Percentiles rank a stretch among this genome's conserved stretches.
phyloP scores from a whole-genome alignment of 2,888 invertebrate genomes.

The Nomada fucata region DNA sequence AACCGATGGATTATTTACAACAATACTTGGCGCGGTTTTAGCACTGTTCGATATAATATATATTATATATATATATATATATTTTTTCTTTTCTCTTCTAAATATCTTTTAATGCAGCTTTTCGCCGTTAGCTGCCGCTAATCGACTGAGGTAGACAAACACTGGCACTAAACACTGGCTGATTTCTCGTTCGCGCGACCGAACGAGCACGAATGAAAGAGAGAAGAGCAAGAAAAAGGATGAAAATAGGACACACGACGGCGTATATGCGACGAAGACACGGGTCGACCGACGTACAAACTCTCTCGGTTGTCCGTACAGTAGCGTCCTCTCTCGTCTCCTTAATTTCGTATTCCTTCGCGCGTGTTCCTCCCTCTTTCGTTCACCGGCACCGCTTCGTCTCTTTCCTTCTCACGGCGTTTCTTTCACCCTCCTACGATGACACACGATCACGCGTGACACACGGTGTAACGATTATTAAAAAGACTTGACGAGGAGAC shows the following conservation, averaged over 20 bases:
- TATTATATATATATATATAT: slow-evolving; percentile 62
- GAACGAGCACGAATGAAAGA: slow-evolving; percentile 58
- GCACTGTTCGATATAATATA: slow-evolving; percentile 68
- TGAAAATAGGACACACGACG: slow-evolving; percentile 64
- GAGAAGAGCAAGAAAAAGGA: slow-evolving; percentile 61
- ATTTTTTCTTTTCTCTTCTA: slow-evolving; percentile 55
- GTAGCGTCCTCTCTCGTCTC: slow-evolving; percentile 65
- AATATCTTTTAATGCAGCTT: slow-evolving; percentile 64
- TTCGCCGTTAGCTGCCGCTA: slow-evolving; percentile 62
- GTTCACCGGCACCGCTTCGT: slow-evolving; percentile 31
- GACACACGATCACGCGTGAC: slow-evolving; percentile 34
- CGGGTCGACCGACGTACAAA: slow-evolving; percentile 47
- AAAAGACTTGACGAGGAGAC: slow-evolving; percentile 5
- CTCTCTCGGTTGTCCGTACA: slow-evolving; percentile 49
- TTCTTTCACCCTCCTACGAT: slow-evolving; percentile 38
- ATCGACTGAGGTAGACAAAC: slow-evolving; percentile 73
- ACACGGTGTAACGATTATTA: neutral
- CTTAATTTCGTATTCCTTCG: slow-evolving; percentile 69
- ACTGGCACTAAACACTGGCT: slow-evolving; percentile 75
- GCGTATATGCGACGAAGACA: slow-evolving; percentile 49
- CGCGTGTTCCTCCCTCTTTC: slow-evolving; percentile 70
- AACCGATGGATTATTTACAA: slow-evolving; percentile 58
- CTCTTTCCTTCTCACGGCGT: slow-evolving; percentile 43
- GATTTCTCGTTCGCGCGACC: slow-evolving; percentile 58
- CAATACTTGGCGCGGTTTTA: slow-evolving; percentile 42